Evolutionary conservation across 2,888 invertebrate genomes (phyloP).

Genomic region (Agrenia bidenticulata): DNA sequence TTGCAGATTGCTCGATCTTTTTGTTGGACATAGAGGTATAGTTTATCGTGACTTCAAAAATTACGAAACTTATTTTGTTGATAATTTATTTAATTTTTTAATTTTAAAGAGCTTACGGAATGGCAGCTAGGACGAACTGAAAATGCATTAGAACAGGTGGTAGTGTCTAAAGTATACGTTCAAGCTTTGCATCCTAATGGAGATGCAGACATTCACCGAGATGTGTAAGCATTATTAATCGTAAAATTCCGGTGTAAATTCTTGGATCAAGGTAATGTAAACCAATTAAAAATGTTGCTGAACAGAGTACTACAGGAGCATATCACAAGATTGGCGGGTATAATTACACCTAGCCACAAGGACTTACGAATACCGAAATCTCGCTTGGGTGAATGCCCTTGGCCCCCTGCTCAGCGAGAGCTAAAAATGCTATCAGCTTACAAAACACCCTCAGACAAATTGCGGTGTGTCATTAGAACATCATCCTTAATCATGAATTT

Average conservation of each 20-base stretch:
- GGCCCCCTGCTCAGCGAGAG: slow-evolving; percentile 91
- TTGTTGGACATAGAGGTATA: slow-evolving; percentile 43
- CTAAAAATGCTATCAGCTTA: slow-evolving; percentile 85
- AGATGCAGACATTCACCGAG: slow-evolving; percentile 88
- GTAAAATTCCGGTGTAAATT: not conserved
- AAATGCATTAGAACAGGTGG: slow-evolving; percentile 82
- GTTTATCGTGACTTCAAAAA: not conserved
- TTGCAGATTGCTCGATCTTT: slow-evolving; percentile 57
- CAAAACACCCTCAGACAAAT: slow-evolving; percentile 84
- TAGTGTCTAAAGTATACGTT: slow-evolving; percentile 86
- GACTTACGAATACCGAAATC: slow-evolving; percentile 76
- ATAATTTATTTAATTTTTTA: slow-evolving; percentile 10
- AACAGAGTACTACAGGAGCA: slow-evolving; percentile 81
- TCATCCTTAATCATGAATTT: slow-evolving; percentile 92
- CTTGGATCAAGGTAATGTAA: not conserved
- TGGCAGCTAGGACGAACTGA: slow-evolving; percentile 73
- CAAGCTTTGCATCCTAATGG: slow-evolving; percentile 95
- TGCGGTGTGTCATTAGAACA: slow-evolving; percentile 79
- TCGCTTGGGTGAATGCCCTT: slow-evolving; percentile 74
- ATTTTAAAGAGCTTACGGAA: slow-evolving; percentile 42
- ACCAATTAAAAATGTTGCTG: slow-evolving; percentile 16
- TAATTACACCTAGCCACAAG: slow-evolving; percentile 76
- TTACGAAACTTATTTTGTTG: not conserved
- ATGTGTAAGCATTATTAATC: slow-evolving; percentile 65
- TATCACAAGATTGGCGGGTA: slow-evolving; percentile 74